phyloP scores from a whole-genome alignment of 2,797 vertebrate genomes.

The Coendou prehensilis region DNA sequence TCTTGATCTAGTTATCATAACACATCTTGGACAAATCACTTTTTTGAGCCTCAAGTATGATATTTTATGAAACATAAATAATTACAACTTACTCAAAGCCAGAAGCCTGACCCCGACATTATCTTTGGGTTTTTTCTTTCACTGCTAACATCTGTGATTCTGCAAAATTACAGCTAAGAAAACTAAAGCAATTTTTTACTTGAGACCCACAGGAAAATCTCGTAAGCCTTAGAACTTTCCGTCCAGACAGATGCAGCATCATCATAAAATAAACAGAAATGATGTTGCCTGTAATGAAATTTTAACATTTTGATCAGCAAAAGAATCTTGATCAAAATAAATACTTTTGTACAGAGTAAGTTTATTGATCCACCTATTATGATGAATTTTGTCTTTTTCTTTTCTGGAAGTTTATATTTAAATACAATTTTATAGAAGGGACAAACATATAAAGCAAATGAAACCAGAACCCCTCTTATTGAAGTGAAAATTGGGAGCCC shows the following conservation, averaged over 20 bases:
- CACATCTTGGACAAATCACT: neutral
- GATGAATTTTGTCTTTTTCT: constrained; percentile 22
- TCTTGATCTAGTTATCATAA: neutral
- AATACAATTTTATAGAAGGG: neutral
- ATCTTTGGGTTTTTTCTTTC: neutral
- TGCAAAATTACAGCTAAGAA: constrained; percentile 22
- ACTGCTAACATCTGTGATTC: neutral
- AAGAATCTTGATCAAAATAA: constrained; percentile 14
- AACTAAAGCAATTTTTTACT: constrained; percentile 13
- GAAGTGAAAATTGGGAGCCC: neutral
- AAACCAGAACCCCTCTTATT: neutral
- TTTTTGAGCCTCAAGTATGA: neutral
- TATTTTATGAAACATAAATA: constrained; percentile 16
- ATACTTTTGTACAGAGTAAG: neutral
- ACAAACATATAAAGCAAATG: neutral
- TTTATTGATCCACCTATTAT: neutral
- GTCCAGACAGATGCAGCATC: neutral
- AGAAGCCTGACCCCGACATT: neutral
- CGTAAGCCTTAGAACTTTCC: neutral
- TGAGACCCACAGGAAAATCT: neutral
- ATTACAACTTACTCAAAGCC: neutral
- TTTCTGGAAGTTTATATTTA: neutral
- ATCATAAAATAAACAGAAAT: neutral
- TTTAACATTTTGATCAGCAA: neutral
- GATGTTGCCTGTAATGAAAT: neutral